Percentiles rank a stretch among this genome's conserved stretches.
These are phyloP conservation scores for Physella acuta DNA, from an alignment of 1,140 invertebrate genomes.

Conservation along the genomic window DNA sequence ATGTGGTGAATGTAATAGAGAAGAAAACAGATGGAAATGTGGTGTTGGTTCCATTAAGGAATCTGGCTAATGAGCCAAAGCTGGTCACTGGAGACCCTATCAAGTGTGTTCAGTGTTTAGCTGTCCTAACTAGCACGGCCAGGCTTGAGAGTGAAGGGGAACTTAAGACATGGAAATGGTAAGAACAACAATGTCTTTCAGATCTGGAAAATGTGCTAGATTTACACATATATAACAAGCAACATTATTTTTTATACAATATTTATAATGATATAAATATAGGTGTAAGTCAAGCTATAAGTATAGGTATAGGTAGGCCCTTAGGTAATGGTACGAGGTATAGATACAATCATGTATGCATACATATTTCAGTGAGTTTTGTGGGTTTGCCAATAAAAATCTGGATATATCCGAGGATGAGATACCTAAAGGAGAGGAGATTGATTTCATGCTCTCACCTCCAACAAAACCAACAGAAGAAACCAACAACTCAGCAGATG, in stretches of 20 bases:
- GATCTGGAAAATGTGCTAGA: too few species aligned
- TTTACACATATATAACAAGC: too few species aligned
- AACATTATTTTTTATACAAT: too few species aligned
- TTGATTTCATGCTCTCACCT: slow-evolving; percentile 48
- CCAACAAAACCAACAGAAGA: slow-evolving; percentile 28
- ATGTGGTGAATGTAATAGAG: too few species aligned
- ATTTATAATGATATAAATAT: too few species aligned
- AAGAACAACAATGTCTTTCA: too few species aligned
- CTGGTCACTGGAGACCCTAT: slow-evolving; percentile 48
- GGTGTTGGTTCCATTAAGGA: slow-evolving; percentile 41
- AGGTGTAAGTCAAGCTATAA: too few species aligned
- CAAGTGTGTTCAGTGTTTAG: slow-evolving; percentile 39
- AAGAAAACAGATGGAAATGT: too few species aligned
- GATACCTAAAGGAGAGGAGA: slow-evolving; percentile 43
- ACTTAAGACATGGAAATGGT: slow-evolving; percentile 41
- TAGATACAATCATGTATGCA: too few species aligned
- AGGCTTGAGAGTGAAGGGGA: slow-evolving; percentile 30
- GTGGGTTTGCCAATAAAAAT: slow-evolving; percentile 43
- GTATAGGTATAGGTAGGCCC: too few species aligned
- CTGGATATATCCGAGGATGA: slow-evolving; percentile 41
- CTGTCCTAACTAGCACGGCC: slow-evolving; percentile 42
- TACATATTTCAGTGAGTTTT: slow-evolving; percentile 56
- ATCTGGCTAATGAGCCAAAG: slow-evolving; percentile 39
- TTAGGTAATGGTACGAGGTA: too few species aligned
- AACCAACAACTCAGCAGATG: slow-evolving; percentile 15